Percentiles rank a stretch among this genome's conserved stretches.
Evolutionary conservation across 2,888 invertebrate species (phyloP).

Genomic region (Pyrgus malvae): DNA sequence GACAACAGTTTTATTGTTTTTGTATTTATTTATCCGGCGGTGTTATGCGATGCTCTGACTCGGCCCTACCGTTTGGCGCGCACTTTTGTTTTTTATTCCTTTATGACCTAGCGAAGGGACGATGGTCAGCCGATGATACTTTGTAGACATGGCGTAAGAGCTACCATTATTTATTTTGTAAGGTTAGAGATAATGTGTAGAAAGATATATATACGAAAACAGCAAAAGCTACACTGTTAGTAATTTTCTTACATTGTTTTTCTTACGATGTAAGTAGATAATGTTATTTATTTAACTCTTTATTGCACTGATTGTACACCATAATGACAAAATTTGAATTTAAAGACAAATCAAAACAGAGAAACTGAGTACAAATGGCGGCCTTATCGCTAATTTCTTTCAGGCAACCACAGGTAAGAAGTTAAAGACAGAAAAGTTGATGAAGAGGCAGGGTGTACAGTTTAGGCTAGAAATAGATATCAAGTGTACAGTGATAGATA

Average conservation of each 20-base stretch:
- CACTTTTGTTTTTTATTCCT: conserved; percentile 38
- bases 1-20: conserved; percentile 81
- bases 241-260: neutral
- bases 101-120: conserved; percentile 63
- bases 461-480: no score
- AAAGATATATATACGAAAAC: neutral
- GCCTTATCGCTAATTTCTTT: no score
- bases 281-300: no score
- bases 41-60: conserved; percentile 63
- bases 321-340: no score
- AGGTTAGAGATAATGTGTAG: neutral
- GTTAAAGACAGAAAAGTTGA: no score
- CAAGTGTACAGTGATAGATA: no score
- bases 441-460: no score
- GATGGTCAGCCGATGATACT: conserved; percentile 35
- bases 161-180: conserved; percentile 8
- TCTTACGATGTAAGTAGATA: neutral
- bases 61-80: conserved; percentile 58
- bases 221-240: neutral
- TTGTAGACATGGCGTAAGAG: conserved; percentile 41
- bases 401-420: no score
- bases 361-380: no score
- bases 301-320: no score
- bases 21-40: conserved; percentile 77
- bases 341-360: no score